phyloP scores from a whole-genome alignment of 2,113 vertebrate species.

The Gymnorhina tibicen region DNA sequence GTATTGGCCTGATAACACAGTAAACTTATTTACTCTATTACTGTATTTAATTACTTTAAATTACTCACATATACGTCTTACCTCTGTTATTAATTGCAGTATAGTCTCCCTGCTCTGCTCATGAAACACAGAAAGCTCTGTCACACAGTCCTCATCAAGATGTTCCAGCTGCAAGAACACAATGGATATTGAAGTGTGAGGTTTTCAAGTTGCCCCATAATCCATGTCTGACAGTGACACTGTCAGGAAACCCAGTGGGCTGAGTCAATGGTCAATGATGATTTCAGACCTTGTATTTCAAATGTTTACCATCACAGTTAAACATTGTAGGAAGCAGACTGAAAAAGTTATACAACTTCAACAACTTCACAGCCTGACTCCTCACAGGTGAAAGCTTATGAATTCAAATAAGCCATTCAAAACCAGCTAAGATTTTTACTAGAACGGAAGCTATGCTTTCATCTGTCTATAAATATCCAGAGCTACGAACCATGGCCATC shows the following conservation, averaged over 20 bases:
- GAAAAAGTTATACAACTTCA: background rate
- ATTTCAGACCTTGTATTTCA: background rate
- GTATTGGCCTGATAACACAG: background rate
- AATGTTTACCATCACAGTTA: background rate
- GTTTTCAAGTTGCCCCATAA: background rate
- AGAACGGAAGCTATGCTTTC: background rate
- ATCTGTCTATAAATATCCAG: background rate
- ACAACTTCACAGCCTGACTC: background rate
- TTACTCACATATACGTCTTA: constrained; percentile 11
- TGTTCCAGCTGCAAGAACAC: constrained; percentile 77
- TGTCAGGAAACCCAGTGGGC: background rate
- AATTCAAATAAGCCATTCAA: background rate
- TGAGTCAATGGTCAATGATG: background rate
- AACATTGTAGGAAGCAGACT: background rate
- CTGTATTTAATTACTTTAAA: background rate
- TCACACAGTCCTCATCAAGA: constrained; percentile 91
- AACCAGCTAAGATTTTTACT: background rate
- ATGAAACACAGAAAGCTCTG: constrained; percentile 85
- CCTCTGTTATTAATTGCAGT: constrained; percentile 81
- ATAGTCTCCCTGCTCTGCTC: constrained; percentile 79
- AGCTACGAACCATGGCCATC: background rate
- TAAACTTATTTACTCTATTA: background rate
- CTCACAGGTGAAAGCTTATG: background rate
- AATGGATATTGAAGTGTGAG: background rate
- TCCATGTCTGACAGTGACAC: background rate